A percentile compares a stretch with the other conserved stretches of the same genome.
These are phyloP conservation scores for Eutolmus rufibarbis DNA, from an alignment of 2,888 invertebrate species.

Conservation along the genomic window DNA sequence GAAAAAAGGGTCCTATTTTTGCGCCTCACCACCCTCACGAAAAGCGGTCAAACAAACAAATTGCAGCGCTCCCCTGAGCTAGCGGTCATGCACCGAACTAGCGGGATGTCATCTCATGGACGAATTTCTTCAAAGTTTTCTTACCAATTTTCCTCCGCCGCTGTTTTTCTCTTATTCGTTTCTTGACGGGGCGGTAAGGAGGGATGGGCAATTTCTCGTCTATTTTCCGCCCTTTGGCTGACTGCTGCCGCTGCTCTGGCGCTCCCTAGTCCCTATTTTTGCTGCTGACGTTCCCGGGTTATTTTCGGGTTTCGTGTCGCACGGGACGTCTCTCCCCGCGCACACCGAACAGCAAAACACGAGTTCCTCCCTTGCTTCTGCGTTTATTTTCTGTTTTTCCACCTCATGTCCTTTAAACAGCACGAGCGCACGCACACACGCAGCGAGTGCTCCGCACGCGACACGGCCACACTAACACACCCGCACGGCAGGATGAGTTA, in stretches of 20 bases:
- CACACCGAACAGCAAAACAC: not conserved
- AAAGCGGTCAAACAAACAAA: slow-evolving; percentile 31
- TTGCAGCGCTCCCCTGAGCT: not conserved
- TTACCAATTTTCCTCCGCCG: not conserved
- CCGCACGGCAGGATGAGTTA: not conserved
- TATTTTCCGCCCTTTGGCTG: not conserved
- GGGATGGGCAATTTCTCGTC: not conserved
- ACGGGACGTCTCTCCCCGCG: not conserved
- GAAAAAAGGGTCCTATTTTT: not conserved
- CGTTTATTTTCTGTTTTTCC: slow-evolving; percentile 26
- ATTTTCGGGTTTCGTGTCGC: not conserved
- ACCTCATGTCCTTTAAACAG: slow-evolving; percentile 18
- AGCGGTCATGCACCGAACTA: slow-evolving; percentile 27
- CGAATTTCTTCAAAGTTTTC: not conserved
- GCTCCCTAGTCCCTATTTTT: not conserved
- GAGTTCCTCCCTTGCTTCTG: not conserved
- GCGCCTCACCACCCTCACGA: not conserved
- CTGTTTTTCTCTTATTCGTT: not conserved
- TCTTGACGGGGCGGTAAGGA: not conserved
- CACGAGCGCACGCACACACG: not conserved
- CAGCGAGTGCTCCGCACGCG: not conserved
- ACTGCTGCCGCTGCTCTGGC: not conserved
- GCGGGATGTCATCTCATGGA: not conserved
- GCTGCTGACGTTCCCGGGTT: not conserved
- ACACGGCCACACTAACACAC: not conserved